phyloP scores from a whole-genome alignment of 1,140 invertebrate species.

The Agrypnia vestita region DNA sequence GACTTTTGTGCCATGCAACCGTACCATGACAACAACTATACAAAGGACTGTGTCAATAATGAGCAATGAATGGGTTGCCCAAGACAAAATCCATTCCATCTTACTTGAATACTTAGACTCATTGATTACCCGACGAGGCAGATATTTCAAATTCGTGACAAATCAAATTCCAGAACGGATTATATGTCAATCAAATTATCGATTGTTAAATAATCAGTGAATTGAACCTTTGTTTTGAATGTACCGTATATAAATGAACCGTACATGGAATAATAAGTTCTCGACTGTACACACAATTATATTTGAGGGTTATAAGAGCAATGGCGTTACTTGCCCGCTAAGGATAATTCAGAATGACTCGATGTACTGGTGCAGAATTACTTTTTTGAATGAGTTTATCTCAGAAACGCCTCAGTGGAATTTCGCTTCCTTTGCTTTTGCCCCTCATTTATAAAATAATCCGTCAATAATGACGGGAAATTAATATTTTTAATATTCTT shows the following conservation, averaged over 20 bases:
- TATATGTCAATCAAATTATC: slow-evolving; percentile 16
- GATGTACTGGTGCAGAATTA: no score
- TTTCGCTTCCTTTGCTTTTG: no score
- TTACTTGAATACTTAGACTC: slow-evolving; percentile 6
- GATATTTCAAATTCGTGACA: slow-evolving; percentile 30
- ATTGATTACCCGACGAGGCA: slow-evolving; percentile 11
- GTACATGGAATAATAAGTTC: no score
- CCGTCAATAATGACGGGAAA: no score
- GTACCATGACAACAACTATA: neutral
- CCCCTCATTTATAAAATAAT: no score
- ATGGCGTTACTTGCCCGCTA: no score
- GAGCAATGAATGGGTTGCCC: slow-evolving; percentile 18
- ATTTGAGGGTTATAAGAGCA: no score
- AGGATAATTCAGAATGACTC: no score
- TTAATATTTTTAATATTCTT: no score
- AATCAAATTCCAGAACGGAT: slow-evolving; percentile 6
- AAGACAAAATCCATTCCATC: neutral
- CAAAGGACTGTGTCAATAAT: slow-evolving; percentile 22
- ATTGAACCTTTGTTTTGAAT: neutral
- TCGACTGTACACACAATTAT: no score
- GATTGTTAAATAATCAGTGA: slow-evolving; percentile 8
- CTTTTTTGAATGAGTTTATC: no score
- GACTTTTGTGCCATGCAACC: neutral
- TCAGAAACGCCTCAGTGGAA: no score
- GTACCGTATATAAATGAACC: neutral